Percentiles rank a stretch among this genome's conserved stretches.
phyloP scores from a whole-genome alignment of 2,797 vertebrate species.

The Spinibarbus caldwelli region DNA sequence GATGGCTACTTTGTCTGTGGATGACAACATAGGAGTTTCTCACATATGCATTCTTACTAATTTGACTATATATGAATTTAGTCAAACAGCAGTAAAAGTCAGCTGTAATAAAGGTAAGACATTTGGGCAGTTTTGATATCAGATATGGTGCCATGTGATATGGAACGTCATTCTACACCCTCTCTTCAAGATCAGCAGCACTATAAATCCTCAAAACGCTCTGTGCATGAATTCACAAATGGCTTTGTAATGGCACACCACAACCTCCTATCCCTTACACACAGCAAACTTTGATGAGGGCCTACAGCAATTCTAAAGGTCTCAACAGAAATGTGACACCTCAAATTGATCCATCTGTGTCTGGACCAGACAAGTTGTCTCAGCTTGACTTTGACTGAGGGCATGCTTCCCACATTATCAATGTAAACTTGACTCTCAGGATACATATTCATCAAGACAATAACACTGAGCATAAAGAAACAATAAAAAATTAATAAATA shows the following conservation, averaged over 20 bases:
- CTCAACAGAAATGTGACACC: conserved; percentile 75
- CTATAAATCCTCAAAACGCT: conserved; percentile 10
- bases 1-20: conserved; percentile 95
- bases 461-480: not conserved
- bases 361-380: conserved; percentile 63
- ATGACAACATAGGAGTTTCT: conserved; percentile 27
- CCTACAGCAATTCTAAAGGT: conserved; percentile 72
- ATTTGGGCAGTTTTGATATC: not conserved
- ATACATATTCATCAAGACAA: not conserved
- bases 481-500: too few species aligned
- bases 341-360: conserved; percentile 73
- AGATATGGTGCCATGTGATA: conserved; percentile 25
- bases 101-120: conserved; percentile 20
- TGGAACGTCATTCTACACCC: conserved; percentile 31
- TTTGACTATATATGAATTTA: not conserved
- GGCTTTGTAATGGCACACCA: conserved; percentile 22
- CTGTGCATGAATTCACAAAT: conserved; percentile 26
- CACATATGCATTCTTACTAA: not conserved
- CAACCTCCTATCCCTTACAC: conserved; percentile 30
- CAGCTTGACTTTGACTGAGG: conserved; percentile 67
- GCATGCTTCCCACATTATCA: conserved; percentile 17
- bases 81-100: not conserved
- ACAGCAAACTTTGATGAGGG: conserved; percentile 68
- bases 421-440: not conserved
- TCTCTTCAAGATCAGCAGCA: conserved; percentile 13